Evolutionary conservation across 37 sponge, comb jelly and placozoan genomes (phyloP), one percentile per base, ranked within the genome.

Genomic region (Theonella swinhoei): DNA sequence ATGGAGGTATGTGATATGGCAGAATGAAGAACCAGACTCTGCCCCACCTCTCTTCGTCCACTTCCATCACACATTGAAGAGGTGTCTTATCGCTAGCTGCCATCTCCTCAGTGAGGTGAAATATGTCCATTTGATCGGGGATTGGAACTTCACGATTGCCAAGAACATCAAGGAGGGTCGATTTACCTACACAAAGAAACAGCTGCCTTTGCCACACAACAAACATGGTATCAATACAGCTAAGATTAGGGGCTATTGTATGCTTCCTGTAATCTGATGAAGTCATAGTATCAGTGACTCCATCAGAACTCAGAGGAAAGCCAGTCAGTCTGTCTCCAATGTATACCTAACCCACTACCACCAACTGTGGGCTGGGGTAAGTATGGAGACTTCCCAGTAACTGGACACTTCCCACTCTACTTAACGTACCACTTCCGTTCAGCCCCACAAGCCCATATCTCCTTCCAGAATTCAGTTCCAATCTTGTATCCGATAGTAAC

Each of bases 401-500:
- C 11, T 47, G 7, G 7, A 47, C 11, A 17, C 7, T 14, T 47
- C 54, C 54, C 14, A 47, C 14, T 47, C 54, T 47, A 47, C 54
- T 47, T 17, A 11, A 83, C 89, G 70, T 72, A 91, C 98, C 98
- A 87, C 93, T 92, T 36, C 98, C 98, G 68, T 97, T 97, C 31
- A 88, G 86, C 22, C 98, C 98, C 22, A 97, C 80, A 32, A 97
- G 89, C 1, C 98, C 98, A 38, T 97, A 97, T 68, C 95, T 82
- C 41, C 95, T 62, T 25, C 98, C 95, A 60, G 61, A 85, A 75
- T 97, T 97, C 26, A 97, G 84, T 68, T 97, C 98, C 39, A 97
- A 33, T 14, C 39, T 81, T n/a, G 98, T 87, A 59, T 95, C 98
- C 19, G 83, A 42, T 0, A 97, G 84, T 0, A 97, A 63, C 68